Percentiles rank a stretch among this genome's conserved stretches.
These are phyloP conservation scores for Octomys mimax DNA, from an alignment of 2,797 vertebrate species.

Conservation along the genomic window DNA sequence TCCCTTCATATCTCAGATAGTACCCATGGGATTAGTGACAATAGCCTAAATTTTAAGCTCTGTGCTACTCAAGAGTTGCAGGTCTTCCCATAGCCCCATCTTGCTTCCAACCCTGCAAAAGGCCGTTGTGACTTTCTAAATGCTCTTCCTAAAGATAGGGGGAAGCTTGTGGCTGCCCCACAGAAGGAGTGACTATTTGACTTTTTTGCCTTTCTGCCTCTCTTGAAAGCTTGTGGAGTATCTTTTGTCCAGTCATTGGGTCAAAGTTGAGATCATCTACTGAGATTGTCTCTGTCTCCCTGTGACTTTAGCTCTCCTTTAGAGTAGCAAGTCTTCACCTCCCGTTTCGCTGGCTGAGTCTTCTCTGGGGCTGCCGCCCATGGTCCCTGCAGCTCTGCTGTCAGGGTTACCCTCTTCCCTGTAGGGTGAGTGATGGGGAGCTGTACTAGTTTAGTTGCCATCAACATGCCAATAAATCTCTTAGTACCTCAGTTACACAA, in stretches of 20 bases:
- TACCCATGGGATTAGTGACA: not conserved
- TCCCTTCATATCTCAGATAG: not conserved
- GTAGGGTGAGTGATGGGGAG: not conserved
- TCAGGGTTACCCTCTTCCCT: not conserved
- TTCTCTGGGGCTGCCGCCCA: not conserved
- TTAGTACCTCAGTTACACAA: not conserved
- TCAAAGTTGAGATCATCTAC: constrained; percentile 68
- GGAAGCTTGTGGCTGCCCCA: constrained; percentile 46
- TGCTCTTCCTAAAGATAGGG: not conserved
- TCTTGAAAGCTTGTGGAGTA: not conserved
- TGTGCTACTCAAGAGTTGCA: not conserved
- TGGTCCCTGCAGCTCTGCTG: not conserved
- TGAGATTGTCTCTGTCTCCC: not conserved
- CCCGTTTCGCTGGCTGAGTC: not conserved
- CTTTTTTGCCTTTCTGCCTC: not conserved
- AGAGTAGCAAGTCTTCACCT: not conserved
- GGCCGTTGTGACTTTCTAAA: not conserved
- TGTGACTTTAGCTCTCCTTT: not conserved
- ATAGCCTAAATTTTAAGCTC: constrained; percentile 10
- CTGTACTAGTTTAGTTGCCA: constrained; percentile 11
- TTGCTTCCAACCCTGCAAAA: constrained; percentile 13
- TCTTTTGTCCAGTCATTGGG: constrained; percentile 46
- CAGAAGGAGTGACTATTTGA: not conserved
- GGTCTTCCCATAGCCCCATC: not conserved
- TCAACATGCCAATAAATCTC: constrained; percentile 47